phyloP scores from a whole-genome alignment of 2,888 invertebrate genomes.

The Orthosia gothica region DNA sequence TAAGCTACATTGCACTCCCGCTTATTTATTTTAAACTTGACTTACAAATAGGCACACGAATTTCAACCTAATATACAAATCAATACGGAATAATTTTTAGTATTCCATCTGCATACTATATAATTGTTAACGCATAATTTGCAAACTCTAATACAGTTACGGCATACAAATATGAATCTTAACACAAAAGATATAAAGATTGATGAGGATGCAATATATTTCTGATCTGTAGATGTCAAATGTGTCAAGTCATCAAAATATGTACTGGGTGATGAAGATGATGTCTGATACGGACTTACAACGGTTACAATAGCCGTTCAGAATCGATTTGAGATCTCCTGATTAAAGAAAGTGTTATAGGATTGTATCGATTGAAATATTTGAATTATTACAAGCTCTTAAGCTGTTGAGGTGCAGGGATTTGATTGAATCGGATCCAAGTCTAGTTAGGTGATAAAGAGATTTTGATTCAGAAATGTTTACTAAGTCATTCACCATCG shows the following conservation, averaged over 20 bases:
- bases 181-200: slow-evolving; percentile 26
- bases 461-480: slow-evolving; percentile 30
- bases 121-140: slow-evolving; percentile 45
- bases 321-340: slow-evolving; percentile 81
- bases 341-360: slow-evolving; percentile 74
- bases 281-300: slow-evolving; percentile 81
- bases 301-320: slow-evolving; percentile 79
- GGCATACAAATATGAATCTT: slow-evolving; percentile 49
- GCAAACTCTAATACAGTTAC: slow-evolving; percentile 17
- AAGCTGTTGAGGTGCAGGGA: slow-evolving; percentile 54
- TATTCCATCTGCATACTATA: slow-evolving; percentile 28
- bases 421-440: slow-evolving; percentile 52
- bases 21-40: slow-evolving; percentile 38
- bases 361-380: slow-evolving; percentile 74
- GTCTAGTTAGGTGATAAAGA: slow-evolving; percentile 43
- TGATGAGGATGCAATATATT: slow-evolving; percentile 1
- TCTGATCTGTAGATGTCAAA: slow-evolving; percentile 61
- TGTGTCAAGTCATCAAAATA: slow-evolving; percentile 80
- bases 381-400: slow-evolving; percentile 71
- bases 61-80: slow-evolving; percentile 24
- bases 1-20: slow-evolving; percentile 58
- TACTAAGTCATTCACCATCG: slow-evolving; percentile 5
- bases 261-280: slow-evolving; percentile 75
- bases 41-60: slow-evolving; percentile 19
- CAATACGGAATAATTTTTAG: slow-evolving; percentile 28